Conservation (phyloP, 53 echinoderm and acorn worm species). For the Zoroaster sp. region DNA sequence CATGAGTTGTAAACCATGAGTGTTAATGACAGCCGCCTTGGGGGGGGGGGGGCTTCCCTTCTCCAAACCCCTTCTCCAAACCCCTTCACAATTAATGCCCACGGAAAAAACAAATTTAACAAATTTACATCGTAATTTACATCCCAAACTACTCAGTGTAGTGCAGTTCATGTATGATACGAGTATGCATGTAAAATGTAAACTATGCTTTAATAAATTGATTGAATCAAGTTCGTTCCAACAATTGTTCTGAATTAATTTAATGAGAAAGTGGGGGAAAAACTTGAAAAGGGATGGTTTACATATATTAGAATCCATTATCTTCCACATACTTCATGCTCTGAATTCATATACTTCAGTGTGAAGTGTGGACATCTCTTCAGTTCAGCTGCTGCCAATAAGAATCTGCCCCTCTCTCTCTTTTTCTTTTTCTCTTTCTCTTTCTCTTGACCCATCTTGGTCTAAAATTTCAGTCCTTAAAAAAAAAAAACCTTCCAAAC, state of each 20-base stretch:
- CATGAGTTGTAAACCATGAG: background rate
- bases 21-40: background rate
- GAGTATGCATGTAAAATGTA: too few relatives aligned
- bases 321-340: background rate
- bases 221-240: too few relatives aligned
- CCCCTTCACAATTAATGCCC: background rate
- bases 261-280: too few relatives aligned
- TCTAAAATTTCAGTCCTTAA: background rate
- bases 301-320: background rate
- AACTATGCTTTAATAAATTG: too few relatives aligned
- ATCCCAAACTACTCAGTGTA: too few relatives aligned
- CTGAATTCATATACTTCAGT: background rate
- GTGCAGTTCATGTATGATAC: too few relatives aligned
- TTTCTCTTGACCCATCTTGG: constrained; percentile 16
- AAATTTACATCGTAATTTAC: background rate
- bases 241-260: too few relatives aligned
- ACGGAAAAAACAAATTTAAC: constrained; percentile 46
- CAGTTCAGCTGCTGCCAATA: constrained; percentile 6
- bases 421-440: too few relatives aligned
- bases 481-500: background rate
- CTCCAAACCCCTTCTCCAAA: background rate
- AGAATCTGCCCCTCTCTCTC: background rate
- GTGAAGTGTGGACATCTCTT: background rate
- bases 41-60: background rate
- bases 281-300: background rate